Conservation (phyloP, 2,797 vertebrate genomes). For the Cyclopterus lumpus region DNA sequence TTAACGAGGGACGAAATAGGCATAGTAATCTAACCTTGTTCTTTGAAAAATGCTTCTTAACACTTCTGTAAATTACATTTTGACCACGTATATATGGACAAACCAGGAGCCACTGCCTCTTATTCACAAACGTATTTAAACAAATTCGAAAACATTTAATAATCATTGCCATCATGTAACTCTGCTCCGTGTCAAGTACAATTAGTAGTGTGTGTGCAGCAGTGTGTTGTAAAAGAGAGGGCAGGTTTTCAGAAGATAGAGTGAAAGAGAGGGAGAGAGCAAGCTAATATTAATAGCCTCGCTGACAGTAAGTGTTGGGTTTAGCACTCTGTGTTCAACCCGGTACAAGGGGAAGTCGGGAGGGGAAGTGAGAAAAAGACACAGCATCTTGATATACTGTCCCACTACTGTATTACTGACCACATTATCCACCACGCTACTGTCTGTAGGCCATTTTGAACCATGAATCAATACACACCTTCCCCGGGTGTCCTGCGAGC, state of each 20-base stretch:
- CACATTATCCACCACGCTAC: conserved; percentile 69
- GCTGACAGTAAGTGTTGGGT: conserved; percentile 86
- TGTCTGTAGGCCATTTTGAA: conserved; percentile 55
- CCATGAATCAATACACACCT: conserved; percentile 67
- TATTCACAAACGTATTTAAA: neutral
- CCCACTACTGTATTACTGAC: conserved; percentile 73
- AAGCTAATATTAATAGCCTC: conserved; percentile 84
- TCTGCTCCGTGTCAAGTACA: neutral
- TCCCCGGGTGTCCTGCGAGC: conserved; percentile 22
- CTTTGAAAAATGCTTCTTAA: conserved; percentile 6
- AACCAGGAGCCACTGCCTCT: neutral
- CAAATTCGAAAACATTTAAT: neutral
- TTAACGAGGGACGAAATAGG: conserved; percentile 1
- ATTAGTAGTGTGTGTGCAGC: conserved; percentile 31
- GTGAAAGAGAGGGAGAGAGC: conserved; percentile 48
- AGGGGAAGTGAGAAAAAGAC: conserved; percentile 86
- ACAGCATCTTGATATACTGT: conserved; percentile 79
- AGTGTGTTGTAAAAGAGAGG: conserved; percentile 37
- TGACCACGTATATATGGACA: neutral
- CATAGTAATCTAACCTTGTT: conserved; percentile 14
- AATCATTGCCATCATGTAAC: neutral
- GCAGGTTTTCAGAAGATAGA: neutral
- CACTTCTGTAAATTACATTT: neutral
- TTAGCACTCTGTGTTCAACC: conserved; percentile 81
- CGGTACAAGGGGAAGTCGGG: conserved; percentile 83